phyloP scores from a whole-genome alignment of 2,113 vertebrate species.

The Atlantisia rogersi region DNA sequence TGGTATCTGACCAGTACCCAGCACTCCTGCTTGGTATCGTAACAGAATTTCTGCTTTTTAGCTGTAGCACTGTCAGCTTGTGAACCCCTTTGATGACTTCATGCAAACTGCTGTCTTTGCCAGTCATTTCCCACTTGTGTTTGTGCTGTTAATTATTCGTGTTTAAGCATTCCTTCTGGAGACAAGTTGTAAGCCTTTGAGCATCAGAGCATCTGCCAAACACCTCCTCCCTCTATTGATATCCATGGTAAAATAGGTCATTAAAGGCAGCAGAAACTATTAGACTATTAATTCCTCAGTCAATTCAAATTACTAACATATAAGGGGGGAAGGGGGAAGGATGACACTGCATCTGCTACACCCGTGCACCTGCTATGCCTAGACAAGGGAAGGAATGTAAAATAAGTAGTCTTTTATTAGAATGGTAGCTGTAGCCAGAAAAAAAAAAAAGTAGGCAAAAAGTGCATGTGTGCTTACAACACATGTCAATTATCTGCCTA shows the following conservation, averaged over 20 bases:
- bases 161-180: neutral
- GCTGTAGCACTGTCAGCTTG: neutral
- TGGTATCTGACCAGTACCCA: neutral
- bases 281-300: neutral
- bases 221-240: neutral
- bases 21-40: neutral
- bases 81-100: neutral
- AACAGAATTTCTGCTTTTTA: neutral
- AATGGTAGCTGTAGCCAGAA: neutral
- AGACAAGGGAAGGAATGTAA: neutral
- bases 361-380: neutral
- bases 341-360: neutral
- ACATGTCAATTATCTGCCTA: neutral
- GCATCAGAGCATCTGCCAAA: neutral
- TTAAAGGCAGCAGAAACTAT: neutral
- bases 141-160: neutral
- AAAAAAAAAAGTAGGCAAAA: neutral
- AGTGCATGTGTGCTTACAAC: neutral
- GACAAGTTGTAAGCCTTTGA: neutral
- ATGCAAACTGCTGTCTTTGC: neutral
- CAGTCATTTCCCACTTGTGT: neutral
- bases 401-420: neutral
- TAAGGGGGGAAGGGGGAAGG: neutral
- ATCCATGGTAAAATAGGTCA: neutral
- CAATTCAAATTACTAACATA: neutral